Evolutionary conservation across 1,140 invertebrate genomes (phyloP).

Genomic region (Lamellibrachia luymesi): DNA sequence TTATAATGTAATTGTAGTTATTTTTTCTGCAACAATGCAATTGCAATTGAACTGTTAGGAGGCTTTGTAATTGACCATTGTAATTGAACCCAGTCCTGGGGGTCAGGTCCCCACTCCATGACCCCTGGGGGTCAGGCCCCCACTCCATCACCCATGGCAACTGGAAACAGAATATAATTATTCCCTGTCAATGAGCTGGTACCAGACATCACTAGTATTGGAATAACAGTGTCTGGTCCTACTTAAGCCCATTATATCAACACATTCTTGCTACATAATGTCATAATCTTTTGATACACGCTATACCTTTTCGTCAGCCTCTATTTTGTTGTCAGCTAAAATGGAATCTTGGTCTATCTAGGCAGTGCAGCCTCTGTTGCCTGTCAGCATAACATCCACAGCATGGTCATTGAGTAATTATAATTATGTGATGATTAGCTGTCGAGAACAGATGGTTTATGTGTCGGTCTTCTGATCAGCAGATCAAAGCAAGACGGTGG

Average conservation of each 20-base stretch:
- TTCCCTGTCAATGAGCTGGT: background rate
- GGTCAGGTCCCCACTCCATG: too few species aligned
- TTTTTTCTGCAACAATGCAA: too few species aligned
- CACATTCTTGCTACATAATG: background rate
- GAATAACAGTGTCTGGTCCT: background rate
- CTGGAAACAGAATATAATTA: background rate
- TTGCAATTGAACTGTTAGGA: too few species aligned
- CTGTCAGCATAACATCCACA: background rate
- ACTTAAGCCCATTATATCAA: background rate
- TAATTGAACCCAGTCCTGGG: too few species aligned
- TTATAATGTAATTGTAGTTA: too few species aligned
- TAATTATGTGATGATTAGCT: conserved; percentile 11
- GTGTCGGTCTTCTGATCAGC: background rate
- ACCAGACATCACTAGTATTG: background rate
- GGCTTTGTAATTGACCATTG: too few species aligned
- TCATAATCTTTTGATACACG: background rate
- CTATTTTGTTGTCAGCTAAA: background rate
- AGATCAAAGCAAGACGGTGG: too few species aligned
- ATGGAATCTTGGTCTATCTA: background rate
- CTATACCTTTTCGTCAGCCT: background rate
- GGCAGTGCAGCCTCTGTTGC: background rate
- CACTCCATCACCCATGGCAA: background rate
- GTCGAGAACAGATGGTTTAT: background rate
- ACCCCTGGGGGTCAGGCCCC: background rate
- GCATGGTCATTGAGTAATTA: conserved; percentile 1